Base-by-base conservation (phyloP, 1,140 invertebrate species). In the Drosophila oshimai region DNA sequence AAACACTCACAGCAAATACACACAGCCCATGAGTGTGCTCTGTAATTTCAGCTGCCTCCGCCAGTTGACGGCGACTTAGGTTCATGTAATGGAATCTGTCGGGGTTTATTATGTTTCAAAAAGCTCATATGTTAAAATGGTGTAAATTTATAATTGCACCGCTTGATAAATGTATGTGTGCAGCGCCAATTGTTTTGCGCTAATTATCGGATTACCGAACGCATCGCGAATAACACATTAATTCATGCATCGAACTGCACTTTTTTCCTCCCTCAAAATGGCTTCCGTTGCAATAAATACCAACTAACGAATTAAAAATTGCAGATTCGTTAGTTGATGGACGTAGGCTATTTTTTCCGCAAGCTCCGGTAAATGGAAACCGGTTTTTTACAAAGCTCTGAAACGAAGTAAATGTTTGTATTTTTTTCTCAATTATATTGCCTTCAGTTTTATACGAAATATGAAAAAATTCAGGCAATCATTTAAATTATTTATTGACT, bases 1-100 rank as follows among this genome's bases (percentile, higher is more conserved):
- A 71, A 60, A 70, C 36, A 71, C 20, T 36, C 22, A 26, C 15
- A 18, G 45, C 39, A 60, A 61, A 62, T 34, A 62, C 28, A 62
- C 28, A 62, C 28, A 22, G 28, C 36, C 18, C 6, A 22, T 20
- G 7, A 26, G 53, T 50, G 39, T 57, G 45, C 55, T 12, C 33
- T 58, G 54, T 71, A 71, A 60, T 50, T 60, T 50, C 39, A 70
- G 54, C 36, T 58, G 47, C 34, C 50, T 57, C 57, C 15, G 46
- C 31, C 28, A 67, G 24, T 15, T 68, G 45, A 20, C 15, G 28
- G 26, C 33, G 36, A 24, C 42, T 9, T 31, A 58, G 15, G 31
- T 58, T 45, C n/a, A 26, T n/a, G 64, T 18, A 47, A 47, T 57
- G 67, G 29, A 33, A 41, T 29, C 26, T n/a, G 18, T 6, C 24